These are phyloP conservation scores for Papilio elwesi DNA, from an alignment of 2,888 invertebrate species.

Conservation along the genomic window DNA sequence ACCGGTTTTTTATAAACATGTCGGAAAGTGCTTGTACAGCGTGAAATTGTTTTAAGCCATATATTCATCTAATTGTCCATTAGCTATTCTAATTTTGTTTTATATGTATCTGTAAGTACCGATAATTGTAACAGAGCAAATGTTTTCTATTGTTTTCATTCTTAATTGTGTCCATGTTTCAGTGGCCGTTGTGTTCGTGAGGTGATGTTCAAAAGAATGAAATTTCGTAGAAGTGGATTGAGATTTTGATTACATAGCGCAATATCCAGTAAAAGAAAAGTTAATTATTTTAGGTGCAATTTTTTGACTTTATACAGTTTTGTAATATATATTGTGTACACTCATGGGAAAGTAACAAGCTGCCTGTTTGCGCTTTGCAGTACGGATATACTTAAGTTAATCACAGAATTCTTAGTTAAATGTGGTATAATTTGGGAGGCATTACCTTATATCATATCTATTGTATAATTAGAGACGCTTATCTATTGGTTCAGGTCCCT, in stretches of 20 bases:
- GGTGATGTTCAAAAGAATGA: conserved; percentile 70
- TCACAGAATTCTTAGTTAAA: conserved; percentile 55
- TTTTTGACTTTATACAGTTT: conserved; percentile 43
- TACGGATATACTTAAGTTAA: conserved; percentile 61
- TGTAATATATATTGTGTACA: conserved; percentile 44
- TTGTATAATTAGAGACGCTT: conserved; percentile 55
- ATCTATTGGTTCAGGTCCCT: conserved; percentile 59
- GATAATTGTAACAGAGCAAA: conserved; percentile 41
- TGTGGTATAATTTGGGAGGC: conserved; percentile 56
- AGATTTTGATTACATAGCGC: conserved; percentile 53
- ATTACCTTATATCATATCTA: conserved; percentile 54
- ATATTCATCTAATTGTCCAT: conserved; percentile 46
- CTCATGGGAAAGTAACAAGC: conserved; percentile 65
- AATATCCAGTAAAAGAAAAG: conserved; percentile 50
- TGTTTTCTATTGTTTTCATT: conserved; percentile 34
- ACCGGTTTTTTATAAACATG: conserved; percentile 66
- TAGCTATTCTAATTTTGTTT: conserved; percentile 48
- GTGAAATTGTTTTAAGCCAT: conserved; percentile 56
- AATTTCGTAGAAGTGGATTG: conserved; percentile 71
- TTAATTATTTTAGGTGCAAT: conserved; percentile 59
- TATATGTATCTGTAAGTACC: conserved; percentile 48
- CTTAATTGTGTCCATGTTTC: conserved; percentile 57
- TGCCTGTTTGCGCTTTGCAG: conserved; percentile 74
- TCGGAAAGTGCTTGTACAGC: conserved; percentile 71
- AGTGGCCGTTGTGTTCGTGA: conserved; percentile 77